These are phyloP conservation scores for Caranx melampygus DNA, from an alignment of 2,113 vertebrate species.

Conservation along the genomic window DNA sequence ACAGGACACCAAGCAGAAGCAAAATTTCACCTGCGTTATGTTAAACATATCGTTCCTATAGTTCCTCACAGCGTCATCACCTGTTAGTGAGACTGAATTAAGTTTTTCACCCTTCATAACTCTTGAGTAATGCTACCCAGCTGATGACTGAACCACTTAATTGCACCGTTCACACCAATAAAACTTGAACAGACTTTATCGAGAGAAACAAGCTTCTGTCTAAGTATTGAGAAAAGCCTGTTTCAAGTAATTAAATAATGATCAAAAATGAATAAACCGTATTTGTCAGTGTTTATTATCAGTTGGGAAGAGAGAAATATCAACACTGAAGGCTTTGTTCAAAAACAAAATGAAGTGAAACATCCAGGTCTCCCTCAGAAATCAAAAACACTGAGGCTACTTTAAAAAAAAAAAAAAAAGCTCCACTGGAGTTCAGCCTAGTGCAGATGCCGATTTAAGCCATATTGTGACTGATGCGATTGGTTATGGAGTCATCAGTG, in stretches of 20 bases:
- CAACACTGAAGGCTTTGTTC: constrained; percentile 12
- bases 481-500: constrained; percentile 1
- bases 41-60: constrained; percentile 9
- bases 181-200: constrained; percentile 10
- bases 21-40: neutral
- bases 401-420: neutral
- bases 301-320: constrained; percentile 3
- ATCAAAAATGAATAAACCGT: constrained; percentile 33
- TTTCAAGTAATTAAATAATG: constrained; percentile 1
- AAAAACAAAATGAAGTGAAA: neutral
- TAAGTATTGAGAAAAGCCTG: neutral
- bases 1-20: constrained; percentile 9
- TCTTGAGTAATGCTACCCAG: neutral
- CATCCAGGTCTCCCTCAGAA: neutral
- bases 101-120: neutral
- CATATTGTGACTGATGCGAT: neutral
- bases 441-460: neutral
- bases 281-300: constrained; percentile 24
- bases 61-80: neutral
- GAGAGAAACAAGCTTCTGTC: constrained; percentile 2
- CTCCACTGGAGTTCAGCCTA: neutral
- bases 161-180: neutral
- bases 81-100: constrained; percentile 16
- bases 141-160: neutral
- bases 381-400: neutral